Conservation (phyloP, 2,113 vertebrate genomes). For the Nycticebus coucang region DNA sequence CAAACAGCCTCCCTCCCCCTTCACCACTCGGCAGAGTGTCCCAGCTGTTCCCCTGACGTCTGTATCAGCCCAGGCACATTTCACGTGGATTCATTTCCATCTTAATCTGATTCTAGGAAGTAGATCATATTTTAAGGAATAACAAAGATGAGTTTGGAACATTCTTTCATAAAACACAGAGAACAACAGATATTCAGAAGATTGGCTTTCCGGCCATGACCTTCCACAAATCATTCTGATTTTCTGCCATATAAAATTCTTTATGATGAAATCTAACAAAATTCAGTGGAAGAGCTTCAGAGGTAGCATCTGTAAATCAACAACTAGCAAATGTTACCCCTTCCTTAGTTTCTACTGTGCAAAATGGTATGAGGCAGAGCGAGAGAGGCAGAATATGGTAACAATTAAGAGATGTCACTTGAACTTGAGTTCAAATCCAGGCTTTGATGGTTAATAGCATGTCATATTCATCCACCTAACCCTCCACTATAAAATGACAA, state of each 20-base stretch:
- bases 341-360: not conserved
- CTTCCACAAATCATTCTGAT: conserved; percentile 40
- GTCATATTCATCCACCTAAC: not conserved
- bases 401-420: not conserved
- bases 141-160: conserved; percentile 49
- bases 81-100: conserved; percentile 72
- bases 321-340: not conserved
- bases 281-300: not conserved
- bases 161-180: conserved; percentile 53
- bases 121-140: conserved; percentile 66
- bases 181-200: conserved; percentile 64
- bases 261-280: conserved; percentile 2
- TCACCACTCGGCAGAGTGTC: not conserved
- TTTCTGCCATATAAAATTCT: conserved; percentile 18
- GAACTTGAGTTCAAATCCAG: not conserved
- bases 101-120: conserved; percentile 67
- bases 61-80: conserved; percentile 43
- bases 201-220: conserved; percentile 49
- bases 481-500: not conserved
- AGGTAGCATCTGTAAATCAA: conserved; percentile 1
- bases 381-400: not conserved
- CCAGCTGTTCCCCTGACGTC: conserved; percentile 69
- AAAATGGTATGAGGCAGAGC: not conserved
- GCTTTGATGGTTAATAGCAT: not conserved
- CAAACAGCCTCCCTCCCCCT: not conserved